These are phyloP conservation scores for Promerops cafer DNA, from an alignment of 2,113 vertebrate species.

Conservation along the genomic window DNA sequence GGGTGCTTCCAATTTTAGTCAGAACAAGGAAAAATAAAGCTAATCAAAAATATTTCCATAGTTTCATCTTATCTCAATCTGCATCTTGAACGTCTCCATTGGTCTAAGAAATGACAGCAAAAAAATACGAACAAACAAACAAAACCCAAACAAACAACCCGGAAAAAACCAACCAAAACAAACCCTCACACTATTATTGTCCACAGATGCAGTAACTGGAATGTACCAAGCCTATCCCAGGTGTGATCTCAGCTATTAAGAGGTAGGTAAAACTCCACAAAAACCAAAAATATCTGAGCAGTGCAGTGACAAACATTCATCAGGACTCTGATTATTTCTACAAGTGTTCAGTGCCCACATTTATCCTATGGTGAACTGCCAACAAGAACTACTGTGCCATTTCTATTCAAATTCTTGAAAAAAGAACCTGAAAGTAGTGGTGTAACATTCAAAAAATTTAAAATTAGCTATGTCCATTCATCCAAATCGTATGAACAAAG, in stretches of 20 bases:
- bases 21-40: not conserved
- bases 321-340: not conserved
- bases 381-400: not conserved
- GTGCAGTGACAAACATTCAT: not conserved
- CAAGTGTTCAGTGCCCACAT: not conserved
- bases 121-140: not conserved
- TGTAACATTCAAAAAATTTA: not conserved
- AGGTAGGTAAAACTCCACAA: not conserved
- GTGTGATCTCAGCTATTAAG: not conserved
- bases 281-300: not conserved
- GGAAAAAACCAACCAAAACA: rapidly evolving
- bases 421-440: not conserved
- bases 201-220: not conserved
- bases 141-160: not conserved
- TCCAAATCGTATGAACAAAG: not conserved
- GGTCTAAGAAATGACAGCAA: not conserved
- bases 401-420: not conserved
- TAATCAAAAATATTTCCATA: not conserved
- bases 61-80: not conserved
- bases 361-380: not conserved
- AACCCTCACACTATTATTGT: not conserved
- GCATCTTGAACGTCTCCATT: not conserved
- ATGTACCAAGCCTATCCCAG: not conserved
- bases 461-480: not conserved
- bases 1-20: not conserved